These are phyloP conservation scores for Emmelina monodactyla DNA, from an alignment of 2,888 invertebrate genomes.

Conservation along the genomic window DNA sequence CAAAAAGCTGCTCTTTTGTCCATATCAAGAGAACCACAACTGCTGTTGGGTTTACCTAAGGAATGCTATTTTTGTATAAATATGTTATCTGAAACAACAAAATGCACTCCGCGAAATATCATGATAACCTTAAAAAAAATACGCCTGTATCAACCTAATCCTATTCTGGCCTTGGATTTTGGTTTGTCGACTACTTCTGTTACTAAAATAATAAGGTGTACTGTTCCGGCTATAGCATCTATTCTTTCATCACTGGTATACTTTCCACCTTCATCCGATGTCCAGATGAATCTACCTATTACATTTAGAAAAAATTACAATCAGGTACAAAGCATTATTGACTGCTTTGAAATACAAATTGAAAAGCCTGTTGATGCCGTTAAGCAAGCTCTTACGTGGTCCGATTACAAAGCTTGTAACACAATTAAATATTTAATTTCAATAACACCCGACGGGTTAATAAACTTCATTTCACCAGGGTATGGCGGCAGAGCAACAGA, in stretches of 20 bases:
- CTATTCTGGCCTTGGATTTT: neutral
- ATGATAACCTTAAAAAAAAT: neutral
- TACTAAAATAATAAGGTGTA: neutral
- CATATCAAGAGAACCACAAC: too few species aligned
- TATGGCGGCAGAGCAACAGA: constrained; percentile 15
- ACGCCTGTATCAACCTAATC: neutral
- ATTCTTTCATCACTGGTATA: neutral
- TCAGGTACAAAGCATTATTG: constrained; percentile 22
- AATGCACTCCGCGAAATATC: constrained; percentile 2
- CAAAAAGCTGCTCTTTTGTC: too few species aligned
- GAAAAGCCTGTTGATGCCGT: constrained; percentile 24
- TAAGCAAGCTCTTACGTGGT: constrained; percentile 24
- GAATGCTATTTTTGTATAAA: constrained; percentile 2
- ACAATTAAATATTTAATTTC: constrained; percentile 18
- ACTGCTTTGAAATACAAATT: constrained; percentile 27
- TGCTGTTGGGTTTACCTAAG: constrained; percentile 5
- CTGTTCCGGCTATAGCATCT: neutral
- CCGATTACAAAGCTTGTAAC: constrained; percentile 21
- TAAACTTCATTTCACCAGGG: constrained; percentile 9
- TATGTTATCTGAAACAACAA: neutral
- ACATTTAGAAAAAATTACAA: constrained; percentile 16
- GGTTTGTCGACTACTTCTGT: neutral
- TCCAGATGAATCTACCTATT: constrained; percentile 12
- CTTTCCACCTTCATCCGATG: neutral
- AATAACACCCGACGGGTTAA: constrained; percentile 17